phyloP scores from a whole-genome alignment of 2,888 invertebrate genomes.

The Lycophotia porphyrea region DNA sequence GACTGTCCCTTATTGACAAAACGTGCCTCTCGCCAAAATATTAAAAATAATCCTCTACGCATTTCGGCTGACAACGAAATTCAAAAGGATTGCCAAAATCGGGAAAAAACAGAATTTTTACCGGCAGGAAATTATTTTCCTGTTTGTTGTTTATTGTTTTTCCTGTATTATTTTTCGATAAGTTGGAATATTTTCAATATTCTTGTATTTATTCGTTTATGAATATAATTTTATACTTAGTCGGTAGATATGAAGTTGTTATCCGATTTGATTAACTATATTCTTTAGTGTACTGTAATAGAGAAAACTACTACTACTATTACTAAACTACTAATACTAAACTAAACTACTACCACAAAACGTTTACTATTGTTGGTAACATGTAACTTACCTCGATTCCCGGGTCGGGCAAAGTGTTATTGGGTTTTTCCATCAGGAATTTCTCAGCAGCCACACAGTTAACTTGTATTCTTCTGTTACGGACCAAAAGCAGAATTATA shows the following conservation, averaged over 20 bases:
- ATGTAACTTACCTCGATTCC: neutral
- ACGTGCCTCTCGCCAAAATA: constrained; percentile 83
- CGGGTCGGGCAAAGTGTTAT: too few species aligned
- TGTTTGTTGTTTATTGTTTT: constrained; percentile 58
- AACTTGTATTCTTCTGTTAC: too few species aligned
- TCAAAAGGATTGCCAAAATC: constrained; percentile 69
- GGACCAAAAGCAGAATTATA: too few species aligned
- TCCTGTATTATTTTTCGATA: constrained; percentile 59
- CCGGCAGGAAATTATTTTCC: constrained; percentile 59
- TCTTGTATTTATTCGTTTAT: constrained; percentile 24
- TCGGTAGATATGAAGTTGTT: neutral
- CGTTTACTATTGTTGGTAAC: neutral
- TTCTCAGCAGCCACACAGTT: too few species aligned
- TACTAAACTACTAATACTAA: neutral
- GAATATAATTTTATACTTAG: neutral
- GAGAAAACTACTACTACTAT: neutral
- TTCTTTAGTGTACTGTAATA: neutral
- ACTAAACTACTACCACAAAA: neutral
- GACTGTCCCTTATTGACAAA: constrained; percentile 84
- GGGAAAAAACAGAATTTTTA: constrained; percentile 39
- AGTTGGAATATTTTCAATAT: constrained; percentile 31
- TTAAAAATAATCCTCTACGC: constrained; percentile 79
- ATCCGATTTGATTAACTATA: neutral
- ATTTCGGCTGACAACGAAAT: constrained; percentile 71
- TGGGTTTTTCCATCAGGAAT: too few species aligned